Base-by-base conservation (phyloP, 2,888 invertebrate genomes). In the Galeruca laticollis region DNA sequence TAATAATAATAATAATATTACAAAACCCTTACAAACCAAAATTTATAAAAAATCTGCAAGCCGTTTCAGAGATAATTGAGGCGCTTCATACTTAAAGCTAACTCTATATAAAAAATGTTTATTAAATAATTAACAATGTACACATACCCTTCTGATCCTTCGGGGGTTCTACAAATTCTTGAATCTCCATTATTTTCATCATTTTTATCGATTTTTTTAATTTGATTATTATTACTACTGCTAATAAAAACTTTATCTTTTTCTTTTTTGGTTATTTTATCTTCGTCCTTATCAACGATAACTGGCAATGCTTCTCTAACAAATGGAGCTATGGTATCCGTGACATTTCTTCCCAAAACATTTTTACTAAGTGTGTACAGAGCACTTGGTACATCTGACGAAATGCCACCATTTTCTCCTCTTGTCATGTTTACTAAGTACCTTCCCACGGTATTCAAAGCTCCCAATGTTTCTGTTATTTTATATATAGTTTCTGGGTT, bases 361-460 rank as follows among this genome's bases (percentile, higher is more conserved):
- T 93, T 93, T 82, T 93, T 94, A 72, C 93, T 94, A 70, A 94
- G 89, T 0, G 93, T 93, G 81, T 94, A 93, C 57, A 94, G 86
- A 3, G 94, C 94, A 76, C 90, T 89, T 13, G 94, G 93, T 35
- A 94, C 84, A 76, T 89, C 89, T 73, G 89, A 87, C 2, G 88
- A 85, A 60, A 82, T 72, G 67, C 80, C 78, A 63, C 81, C 83
- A 66, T 85, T 74, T 35, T 76, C 87, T 18, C 84, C 84, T 9
- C 91, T 85, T 0, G 92, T 94, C 88, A 94, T 93, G 79, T 94
- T 94, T 0, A 96, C 94, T 75, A 96, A 88, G 82, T 94, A 94
- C 81, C 92, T 91, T 0, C 95, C 95, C 0, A 96, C 93, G 1
- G 95, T 94, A 76, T 95, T 95, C 15, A 96, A 88, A 3, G 95